Percentiles rank a stretch among this genome's conserved stretches.
These are phyloP conservation scores for Lampropteryx suffumata DNA, from an alignment of 2,888 invertebrate genomes.

Conservation along the genomic window DNA sequence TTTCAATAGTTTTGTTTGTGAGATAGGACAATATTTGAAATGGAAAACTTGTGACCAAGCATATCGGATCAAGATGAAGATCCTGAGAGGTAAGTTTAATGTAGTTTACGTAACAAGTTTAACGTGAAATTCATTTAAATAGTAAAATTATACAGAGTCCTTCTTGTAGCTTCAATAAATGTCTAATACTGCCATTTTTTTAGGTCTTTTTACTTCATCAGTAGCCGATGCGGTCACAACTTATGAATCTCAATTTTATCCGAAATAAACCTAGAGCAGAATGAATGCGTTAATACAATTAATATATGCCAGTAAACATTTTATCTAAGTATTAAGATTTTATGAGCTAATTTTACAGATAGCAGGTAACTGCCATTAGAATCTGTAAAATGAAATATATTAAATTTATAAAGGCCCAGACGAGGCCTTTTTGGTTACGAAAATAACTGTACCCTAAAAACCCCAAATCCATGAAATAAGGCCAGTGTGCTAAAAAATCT, in stretches of 20 bases:
- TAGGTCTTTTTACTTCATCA: no score
- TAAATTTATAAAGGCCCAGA: not conserved
- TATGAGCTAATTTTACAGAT: no score
- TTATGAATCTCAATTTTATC: no score
- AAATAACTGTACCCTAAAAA: constrained; percentile 12
- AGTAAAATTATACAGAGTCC: not conserved
- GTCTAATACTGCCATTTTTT: no score
- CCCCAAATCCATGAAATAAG: constrained; percentile 5
- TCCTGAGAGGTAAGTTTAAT: constrained; percentile 53
- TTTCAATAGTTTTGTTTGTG: not conserved
- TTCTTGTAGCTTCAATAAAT: no score
- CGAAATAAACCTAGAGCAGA: no score
- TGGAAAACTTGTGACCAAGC: constrained; percentile 59
- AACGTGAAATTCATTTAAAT: not conserved
- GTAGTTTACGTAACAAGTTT: constrained; percentile 25
- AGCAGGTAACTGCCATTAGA: no score
- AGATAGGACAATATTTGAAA: constrained; percentile 37
- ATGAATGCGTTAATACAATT: no score
- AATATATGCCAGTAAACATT: no score
- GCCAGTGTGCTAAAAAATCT: constrained; percentile 5
- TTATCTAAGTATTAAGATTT: no score
- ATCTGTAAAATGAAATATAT: no score
- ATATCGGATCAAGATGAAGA: constrained; percentile 61
- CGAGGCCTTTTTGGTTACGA: constrained; percentile 7
- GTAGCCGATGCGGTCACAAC: no score